Evolutionary conservation across 2,888 invertebrate species (phyloP), one percentile per base, ranked within the genome.

Genomic region (Drepana falcataria): DNA sequence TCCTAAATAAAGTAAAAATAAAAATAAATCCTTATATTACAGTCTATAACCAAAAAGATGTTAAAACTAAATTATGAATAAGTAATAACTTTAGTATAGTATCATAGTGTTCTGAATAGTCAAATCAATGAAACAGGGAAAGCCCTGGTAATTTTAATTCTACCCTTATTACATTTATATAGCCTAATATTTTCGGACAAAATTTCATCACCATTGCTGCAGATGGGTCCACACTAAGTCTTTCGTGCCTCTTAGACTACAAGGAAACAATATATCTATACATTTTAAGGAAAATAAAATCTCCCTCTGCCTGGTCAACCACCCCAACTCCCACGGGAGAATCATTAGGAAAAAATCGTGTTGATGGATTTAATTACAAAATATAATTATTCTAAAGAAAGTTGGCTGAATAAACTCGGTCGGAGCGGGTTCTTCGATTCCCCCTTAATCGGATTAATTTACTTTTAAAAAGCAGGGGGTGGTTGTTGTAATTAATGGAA

Each of bases 351-450:
- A 90, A 90, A 91, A 91, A 90, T 91, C 90, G 90, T 90, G 90
- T 91, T 91, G 90, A 91, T 90, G 91, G 91, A 91, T 91, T 91
- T 91, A 91, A 91, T 91, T 91, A 90, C 89, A 89, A 91, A 90
- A 90, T 90, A 91, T 91, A 90, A 91, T 91, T 90, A 91, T 89
- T 88, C 85, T 75, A 85, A 87, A 90, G 89, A 89, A 89, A 89
- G 83, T 89, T 89, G 82, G 73, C 85, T 86, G 88, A 90, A 90
- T 89, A 88, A 89, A 90, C 87, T 89, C 79, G 86, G 85, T 84
- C 83, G 83, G 83, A 87, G 89, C 85, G 87, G 85, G 88, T 89
- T 90, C 89, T 87, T 86, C 87, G 85, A 87, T 87, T 88, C 86
- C 87, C 85, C 89, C 85, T 81, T 90, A 90, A 91, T 90, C 89